These are phyloP conservation scores for Himalopsyche japonica DNA, from an alignment of 2,888 invertebrate genomes.

Conservation along the genomic window DNA sequence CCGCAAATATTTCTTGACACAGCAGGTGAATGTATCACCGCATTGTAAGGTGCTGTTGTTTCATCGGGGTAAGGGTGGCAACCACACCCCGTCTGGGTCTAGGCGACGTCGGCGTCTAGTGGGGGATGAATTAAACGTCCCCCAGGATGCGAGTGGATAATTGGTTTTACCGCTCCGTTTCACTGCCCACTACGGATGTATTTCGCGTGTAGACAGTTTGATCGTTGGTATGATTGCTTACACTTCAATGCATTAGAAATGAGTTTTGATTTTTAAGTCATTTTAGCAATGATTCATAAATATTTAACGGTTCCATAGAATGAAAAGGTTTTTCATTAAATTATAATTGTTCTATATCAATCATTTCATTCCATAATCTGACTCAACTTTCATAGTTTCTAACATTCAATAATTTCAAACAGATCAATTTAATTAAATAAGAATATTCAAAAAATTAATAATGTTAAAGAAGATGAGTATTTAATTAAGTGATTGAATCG, in stretches of 20 bases:
- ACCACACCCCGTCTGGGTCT: not conserved
- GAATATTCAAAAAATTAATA: too few relatives aligned
- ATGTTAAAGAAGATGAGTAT: too few relatives aligned
- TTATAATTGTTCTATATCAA: too few relatives aligned
- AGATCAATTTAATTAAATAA: too few relatives aligned
- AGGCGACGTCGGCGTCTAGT: not conserved
- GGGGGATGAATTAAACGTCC: constrained; percentile 22
- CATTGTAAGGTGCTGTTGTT: not conserved
- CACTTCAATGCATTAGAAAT: not conserved
- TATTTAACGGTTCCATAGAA: too few relatives aligned
- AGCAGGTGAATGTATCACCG: not conserved
- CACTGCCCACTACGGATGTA: not conserved
- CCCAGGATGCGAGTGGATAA: constrained; percentile 19
- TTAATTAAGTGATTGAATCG: too few relatives aligned
- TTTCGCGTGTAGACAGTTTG: not conserved
- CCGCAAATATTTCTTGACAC: not conserved
- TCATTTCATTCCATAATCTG: too few relatives aligned
- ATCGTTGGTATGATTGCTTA: not conserved
- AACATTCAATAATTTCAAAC: too few relatives aligned
- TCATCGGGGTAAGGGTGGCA: not conserved
- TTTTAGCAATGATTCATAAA: not conserved
- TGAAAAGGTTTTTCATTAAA: too few relatives aligned
- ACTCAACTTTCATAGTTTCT: too few relatives aligned
- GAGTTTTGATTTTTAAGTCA: not conserved
- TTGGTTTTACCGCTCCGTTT: constrained; percentile 19